Evolutionary conservation across 2,797 vertebrate genomes (phyloP).

Genomic region (Philypnodon macrostomus): DNA sequence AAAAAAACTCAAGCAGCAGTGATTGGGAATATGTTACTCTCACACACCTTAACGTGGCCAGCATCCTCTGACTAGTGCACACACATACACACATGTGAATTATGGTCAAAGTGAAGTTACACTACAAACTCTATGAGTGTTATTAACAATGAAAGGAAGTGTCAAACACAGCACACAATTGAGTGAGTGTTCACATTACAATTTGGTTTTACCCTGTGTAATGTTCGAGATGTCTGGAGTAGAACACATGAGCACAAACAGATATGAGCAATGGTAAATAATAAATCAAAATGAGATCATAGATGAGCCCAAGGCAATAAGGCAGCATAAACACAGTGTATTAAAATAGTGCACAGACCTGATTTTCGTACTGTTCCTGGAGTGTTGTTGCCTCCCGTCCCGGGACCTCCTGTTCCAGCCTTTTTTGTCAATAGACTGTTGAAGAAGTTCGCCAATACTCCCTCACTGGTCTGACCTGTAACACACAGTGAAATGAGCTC

Average conservation of each 20-base stretch:
- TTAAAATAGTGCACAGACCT: conserved; percentile 69
- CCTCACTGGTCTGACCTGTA: conserved; percentile 97
- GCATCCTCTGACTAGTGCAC: conserved; percentile 80
- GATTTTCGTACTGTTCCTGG: conserved; percentile 93
- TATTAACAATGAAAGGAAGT: conserved; percentile 17
- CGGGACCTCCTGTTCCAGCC: conserved; percentile 87
- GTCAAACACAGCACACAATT: conserved; percentile 16
- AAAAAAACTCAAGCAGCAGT: conserved; percentile 39
- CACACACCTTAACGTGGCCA: conserved; percentile 85
- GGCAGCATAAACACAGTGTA: too few species aligned
- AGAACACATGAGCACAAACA: conserved; percentile 26
- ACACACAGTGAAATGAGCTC: conserved; percentile 17
- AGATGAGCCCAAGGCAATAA: background rate
- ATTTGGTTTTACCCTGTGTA: conserved; percentile 38
- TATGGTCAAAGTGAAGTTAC: conserved; percentile 51
- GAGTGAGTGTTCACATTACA: conserved; percentile 12
- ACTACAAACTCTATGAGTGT: conserved; percentile 30
- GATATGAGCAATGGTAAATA: conserved; percentile 23
- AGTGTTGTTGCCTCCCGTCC: conserved; percentile 83
- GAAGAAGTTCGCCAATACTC: conserved; percentile 97
- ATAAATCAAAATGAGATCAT: conserved; percentile 19
- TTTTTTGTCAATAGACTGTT: conserved; percentile 98
- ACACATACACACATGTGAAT: conserved; percentile 62
- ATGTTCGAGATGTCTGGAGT: conserved; percentile 45
- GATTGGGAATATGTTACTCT: conserved; percentile 48